Percentiles rank a stretch among this genome's conserved stretches.
phyloP scores from a whole-genome alignment of 2,888 invertebrate genomes.

The Eupsilia transversa region DNA sequence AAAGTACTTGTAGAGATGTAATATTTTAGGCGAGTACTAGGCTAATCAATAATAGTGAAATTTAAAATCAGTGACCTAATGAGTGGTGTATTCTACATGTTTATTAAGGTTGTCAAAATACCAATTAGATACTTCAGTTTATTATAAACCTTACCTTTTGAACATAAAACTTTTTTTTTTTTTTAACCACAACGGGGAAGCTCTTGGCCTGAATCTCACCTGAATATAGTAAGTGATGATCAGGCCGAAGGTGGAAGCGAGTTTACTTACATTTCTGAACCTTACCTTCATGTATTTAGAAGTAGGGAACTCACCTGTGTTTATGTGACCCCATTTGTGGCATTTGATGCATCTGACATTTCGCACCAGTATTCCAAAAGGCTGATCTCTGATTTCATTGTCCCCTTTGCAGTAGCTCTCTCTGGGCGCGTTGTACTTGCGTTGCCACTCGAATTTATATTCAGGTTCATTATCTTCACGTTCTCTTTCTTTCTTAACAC shows the following conservation, averaged over 20 bases:
- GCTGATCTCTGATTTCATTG: constrained; percentile 99
- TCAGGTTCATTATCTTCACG: constrained; percentile 98
- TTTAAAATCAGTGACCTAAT: neutral
- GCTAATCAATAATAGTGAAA: neutral
- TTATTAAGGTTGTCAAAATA: neutral
- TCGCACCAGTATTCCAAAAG: constrained; percentile 99
- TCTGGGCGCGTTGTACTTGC: constrained; percentile 99
- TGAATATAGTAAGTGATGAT: too few relatives aligned
- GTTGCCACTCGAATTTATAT: constrained; percentile 99
- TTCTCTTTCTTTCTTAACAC: constrained; percentile 97
- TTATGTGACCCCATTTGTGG: constrained; percentile 99
- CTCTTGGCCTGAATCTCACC: too few relatives aligned
- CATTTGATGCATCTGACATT: constrained; percentile 99
- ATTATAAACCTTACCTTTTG: neutral
- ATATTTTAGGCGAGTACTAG: neutral
- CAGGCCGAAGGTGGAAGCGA: too few relatives aligned
- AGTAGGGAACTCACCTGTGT: constrained; percentile 91
- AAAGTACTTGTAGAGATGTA: too few relatives aligned
- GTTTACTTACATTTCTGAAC: neutral
- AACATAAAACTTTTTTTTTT: too few relatives aligned
- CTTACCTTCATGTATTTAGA: neutral
- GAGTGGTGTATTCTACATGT: neutral
- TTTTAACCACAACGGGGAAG: too few relatives aligned
- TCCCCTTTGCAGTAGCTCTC: constrained; percentile 99
- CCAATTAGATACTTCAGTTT: neutral